A percentile compares a stretch with the other conserved stretches of the same genome.
Conservation (phyloP, 2,888 invertebrate genomes). For the Fragum fragum region DNA sequence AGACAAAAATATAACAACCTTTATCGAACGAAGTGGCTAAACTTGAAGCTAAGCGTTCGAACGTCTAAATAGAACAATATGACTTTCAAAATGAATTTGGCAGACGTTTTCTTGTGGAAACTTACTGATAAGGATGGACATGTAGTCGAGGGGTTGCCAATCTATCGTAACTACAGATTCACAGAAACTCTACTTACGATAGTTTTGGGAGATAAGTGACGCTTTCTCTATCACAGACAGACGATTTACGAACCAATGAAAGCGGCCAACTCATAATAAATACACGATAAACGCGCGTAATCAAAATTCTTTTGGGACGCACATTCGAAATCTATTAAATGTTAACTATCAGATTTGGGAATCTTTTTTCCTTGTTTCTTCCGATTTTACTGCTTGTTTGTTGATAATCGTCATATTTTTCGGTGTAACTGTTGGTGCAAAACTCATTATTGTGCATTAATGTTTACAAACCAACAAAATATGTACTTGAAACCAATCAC, state of each 20-base stretch:
- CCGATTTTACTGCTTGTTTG: not conserved
- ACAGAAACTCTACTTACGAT: too few species aligned
- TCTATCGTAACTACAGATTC: too few species aligned
- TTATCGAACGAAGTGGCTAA: too few species aligned
- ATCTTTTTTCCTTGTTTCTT: not conserved
- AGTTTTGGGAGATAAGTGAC: too few species aligned
- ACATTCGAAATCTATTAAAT: slow-evolving; percentile 1
- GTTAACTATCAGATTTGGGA: not conserved
- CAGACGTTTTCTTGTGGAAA: not conserved
- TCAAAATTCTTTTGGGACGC: slow-evolving; percentile 16
- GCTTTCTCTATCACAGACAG: slow-evolving; percentile 34
- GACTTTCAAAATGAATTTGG: not conserved
- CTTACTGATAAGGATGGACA: slow-evolving; percentile 1
- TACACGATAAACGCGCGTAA: slow-evolving; percentile 19
- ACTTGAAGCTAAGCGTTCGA: too few species aligned
- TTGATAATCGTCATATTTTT: not conserved
- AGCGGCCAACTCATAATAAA: slow-evolving; percentile 21
- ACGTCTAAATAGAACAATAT: too few species aligned
- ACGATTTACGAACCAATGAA: slow-evolving; percentile 40
- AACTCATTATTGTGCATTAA: not conserved
- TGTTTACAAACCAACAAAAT: too few species aligned
- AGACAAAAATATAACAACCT: too few species aligned
- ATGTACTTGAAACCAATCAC: too few species aligned
- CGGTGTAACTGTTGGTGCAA: not conserved
- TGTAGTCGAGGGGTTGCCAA: not conserved